Percentiles rank a stretch among this genome's conserved stretches.
These are phyloP conservation scores for Stenolophus ochropezus DNA, from an alignment of 2,888 invertebrate species.

Conservation along the genomic window DNA sequence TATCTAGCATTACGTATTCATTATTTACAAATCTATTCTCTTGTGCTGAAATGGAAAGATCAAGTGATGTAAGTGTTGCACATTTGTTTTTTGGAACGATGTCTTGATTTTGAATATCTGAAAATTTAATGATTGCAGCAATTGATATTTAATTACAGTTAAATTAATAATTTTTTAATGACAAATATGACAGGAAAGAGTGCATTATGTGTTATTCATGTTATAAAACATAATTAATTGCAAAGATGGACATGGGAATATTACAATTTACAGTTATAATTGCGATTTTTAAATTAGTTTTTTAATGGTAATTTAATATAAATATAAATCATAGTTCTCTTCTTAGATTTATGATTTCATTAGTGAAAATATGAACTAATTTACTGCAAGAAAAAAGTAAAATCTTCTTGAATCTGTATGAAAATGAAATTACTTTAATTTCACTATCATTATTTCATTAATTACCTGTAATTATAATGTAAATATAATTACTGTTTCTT, in stretches of 20 bases:
- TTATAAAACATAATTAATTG: slow-evolving; percentile 7
- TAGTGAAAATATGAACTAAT: slow-evolving; percentile 7
- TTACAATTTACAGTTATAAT: not conserved
- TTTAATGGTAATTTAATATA: not conserved
- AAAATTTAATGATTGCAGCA: too few relatives aligned
- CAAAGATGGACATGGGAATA: not conserved
- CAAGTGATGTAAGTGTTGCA: slow-evolving; percentile 6
- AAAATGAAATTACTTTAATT: slow-evolving; percentile 26
- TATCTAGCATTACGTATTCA: slow-evolving; percentile 10
- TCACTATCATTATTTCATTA: slow-evolving; percentile 29
- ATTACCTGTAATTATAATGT: slow-evolving; percentile 4
- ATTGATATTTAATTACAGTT: slow-evolving; percentile 9
- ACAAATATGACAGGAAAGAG: not conserved
- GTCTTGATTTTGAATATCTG: slow-evolving; percentile 11
- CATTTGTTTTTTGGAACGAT: not conserved
- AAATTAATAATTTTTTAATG: slow-evolving; percentile 19
- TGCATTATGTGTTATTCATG: slow-evolving; percentile 9
- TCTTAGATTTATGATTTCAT: not conserved
- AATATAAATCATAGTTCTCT: not conserved
- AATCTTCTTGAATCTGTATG: slow-evolving; percentile 2
- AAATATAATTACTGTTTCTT: slow-evolving; percentile 20
- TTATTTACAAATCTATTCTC: slow-evolving; percentile 29
- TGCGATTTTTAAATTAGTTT: not conserved
- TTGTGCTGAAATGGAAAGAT: not conserved
- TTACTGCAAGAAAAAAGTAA: slow-evolving; percentile 8